Conservation (phyloP, 2,888 invertebrate genomes). For the Sinhomidia bicolor region DNA sequence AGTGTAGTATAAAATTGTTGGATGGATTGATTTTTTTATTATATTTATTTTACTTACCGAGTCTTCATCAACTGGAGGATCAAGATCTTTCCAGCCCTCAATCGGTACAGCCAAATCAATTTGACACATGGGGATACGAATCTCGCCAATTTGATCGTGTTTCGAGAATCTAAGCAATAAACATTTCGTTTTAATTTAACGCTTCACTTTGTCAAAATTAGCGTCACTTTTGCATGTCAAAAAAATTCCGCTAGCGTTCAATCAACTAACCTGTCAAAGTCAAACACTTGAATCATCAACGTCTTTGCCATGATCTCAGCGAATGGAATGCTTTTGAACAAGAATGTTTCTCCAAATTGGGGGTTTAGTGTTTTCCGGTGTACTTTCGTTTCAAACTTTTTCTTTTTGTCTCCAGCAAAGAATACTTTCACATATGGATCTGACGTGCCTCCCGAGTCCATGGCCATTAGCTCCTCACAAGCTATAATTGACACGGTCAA, state of each 20-base stretch:
- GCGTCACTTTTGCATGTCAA: not conserved
- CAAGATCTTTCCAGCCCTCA: conserved; percentile 80
- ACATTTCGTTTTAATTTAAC: not conserved
- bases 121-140: conserved; percentile 79
- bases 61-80: conserved; percentile 79
- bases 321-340: conserved; percentile 79
- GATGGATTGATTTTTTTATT: no score
- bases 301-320: conserved; percentile 80
- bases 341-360: conserved; percentile 78
- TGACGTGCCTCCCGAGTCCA: conserved; percentile 79
- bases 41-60: conserved; percentile 67
- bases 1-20: no score
- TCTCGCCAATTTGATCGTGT: conserved; percentile 80
- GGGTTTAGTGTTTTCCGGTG: conserved; percentile 79
- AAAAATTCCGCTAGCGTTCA: no score
- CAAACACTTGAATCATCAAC: conserved; percentile 79
- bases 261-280: conserved; percentile 78
- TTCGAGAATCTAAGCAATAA: conserved; percentile 76
- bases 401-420: conserved; percentile 79
- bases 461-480: conserved; percentile 78
- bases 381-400: conserved; percentile 80
- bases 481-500: conserved; percentile 78
- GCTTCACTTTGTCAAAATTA: not conserved
- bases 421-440: conserved; percentile 79
- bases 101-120: conserved; percentile 79